Base-by-base conservation (phyloP, 2,888 invertebrate species). In the Osedax frankpressi region DNA sequence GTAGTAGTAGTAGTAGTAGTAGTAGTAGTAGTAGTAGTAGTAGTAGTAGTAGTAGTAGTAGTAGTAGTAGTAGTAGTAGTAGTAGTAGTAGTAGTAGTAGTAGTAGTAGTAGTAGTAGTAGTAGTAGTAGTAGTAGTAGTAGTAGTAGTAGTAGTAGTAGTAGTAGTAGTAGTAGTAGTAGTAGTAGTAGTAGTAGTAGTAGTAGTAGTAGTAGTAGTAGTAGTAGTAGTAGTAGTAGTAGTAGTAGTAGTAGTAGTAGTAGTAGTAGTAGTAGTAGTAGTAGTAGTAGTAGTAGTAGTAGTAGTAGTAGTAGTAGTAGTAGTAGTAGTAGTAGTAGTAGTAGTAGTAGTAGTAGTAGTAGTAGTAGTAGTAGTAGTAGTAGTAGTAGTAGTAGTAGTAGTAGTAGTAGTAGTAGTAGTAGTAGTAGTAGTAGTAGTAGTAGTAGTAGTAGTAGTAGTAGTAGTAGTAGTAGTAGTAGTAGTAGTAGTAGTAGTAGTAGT, bases 401-500 rank as follows among this genome's bases (percentile, higher is more conserved):
- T 72, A 68, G 63, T 72, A 72, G 63, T 72, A 72, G 63, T 72
- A 68, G 63, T 72, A 72, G 63, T 72, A 72, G 63, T 72, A 71
- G 26, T 72, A 68, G 63, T 72, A 68, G 63, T 72, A 72, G 63
- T 72, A 70, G 63, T 72, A 72, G 63, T 72, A 11, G 63, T 72
- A 68, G 63, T 72, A 68, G 26, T 72, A 68, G 63, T 72, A 72
- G 63, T 72, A 72, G 62, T 72, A 68, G 62, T 72, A 72, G 62
- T 72, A 68, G 62, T 72, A 68, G 62, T 72, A 72, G 62, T 72
- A 28, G 63, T 72, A 72, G 62, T 68, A 72, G 62, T 72, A 72
- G 62, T 72, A 68, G 62, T 72, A 72, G 62, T 72, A 68, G 62
- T 72, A 72, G 63, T 72, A 28, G 63, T 72, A 72, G 63, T 72